These are phyloP conservation scores for Tiliqua scincoides DNA, from an alignment of 2,113 vertebrate species.

Conservation along the genomic window DNA sequence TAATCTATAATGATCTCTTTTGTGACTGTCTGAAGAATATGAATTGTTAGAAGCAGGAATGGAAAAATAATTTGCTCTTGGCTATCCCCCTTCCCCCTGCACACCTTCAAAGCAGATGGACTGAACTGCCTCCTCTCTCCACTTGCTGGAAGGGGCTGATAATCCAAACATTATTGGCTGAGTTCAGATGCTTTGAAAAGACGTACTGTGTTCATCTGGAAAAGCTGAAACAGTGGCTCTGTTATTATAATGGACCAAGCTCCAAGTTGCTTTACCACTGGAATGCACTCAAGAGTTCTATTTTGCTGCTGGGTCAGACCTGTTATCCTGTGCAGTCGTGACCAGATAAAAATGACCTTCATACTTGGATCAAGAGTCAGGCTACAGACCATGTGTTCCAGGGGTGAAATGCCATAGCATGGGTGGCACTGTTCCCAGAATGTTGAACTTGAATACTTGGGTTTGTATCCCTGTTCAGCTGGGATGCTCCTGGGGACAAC, in stretches of 20 bases:
- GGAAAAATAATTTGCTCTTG: not conserved
- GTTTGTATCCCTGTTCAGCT: not conserved
- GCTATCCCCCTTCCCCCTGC: not conserved
- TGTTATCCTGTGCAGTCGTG: not conserved
- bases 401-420: not conserved
- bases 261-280: not conserved
- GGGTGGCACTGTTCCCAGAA: not conserved
- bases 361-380: not conserved
- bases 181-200: not conserved
- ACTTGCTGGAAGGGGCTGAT: not conserved
- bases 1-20: slow-evolving; percentile 6
- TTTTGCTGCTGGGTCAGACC: not conserved
- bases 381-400: not conserved
- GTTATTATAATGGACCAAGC: not conserved
- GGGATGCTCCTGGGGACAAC: too few relatives aligned
- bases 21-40: slow-evolving; percentile 19
- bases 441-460: not conserved
- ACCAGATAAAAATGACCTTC: not conserved
- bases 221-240: not conserved
- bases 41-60: not conserved
- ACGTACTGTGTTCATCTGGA: not conserved
- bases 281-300: not conserved
- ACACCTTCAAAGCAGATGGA: not conserved
- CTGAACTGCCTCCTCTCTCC: accelerated
- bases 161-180: not conserved